Evolutionary conservation across 2,797 vertebrate genomes (phyloP).

Genomic region (Neomorphus geoffroyi): DNA sequence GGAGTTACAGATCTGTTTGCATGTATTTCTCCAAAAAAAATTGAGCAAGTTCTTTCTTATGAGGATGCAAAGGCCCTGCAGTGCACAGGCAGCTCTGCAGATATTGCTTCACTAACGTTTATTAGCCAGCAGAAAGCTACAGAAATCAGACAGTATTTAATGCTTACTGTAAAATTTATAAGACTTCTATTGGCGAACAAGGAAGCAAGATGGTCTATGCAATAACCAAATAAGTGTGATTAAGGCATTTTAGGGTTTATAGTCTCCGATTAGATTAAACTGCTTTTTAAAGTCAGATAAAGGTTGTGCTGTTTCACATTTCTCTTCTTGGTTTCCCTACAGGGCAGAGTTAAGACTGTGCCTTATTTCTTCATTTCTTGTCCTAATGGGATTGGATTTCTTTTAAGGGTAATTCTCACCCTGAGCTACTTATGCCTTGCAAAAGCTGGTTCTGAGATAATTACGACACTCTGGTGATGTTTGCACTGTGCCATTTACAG

Average conservation of each 20-base stretch:
- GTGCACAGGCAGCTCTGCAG: neutral
- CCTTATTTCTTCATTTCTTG: constrained; percentile 24
- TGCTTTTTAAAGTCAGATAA: neutral
- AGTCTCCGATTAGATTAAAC: neutral
- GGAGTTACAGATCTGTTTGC: neutral
- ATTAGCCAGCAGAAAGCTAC: neutral
- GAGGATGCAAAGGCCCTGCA: neutral
- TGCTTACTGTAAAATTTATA: neutral
- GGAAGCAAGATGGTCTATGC: neutral
- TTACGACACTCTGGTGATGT: neutral
- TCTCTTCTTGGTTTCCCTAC: neutral
- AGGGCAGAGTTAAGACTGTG: neutral
- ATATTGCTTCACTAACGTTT: neutral
- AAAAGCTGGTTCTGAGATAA: neutral
- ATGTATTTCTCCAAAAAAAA: neutral
- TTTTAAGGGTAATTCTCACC: constrained; percentile 9
- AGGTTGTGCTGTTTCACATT: neutral
- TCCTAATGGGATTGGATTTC: neutral
- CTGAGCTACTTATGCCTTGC: neutral
- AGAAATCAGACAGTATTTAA: constrained; percentile 12
- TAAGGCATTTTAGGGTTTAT: constrained; percentile 30
- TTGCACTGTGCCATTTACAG: neutral
- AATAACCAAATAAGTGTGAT: constrained; percentile 8
- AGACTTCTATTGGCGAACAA: neutral
- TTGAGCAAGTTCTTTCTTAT: neutral